phyloP scores from a whole-genome alignment of 2,797 vertebrate species.

The Paguma larvata region DNA sequence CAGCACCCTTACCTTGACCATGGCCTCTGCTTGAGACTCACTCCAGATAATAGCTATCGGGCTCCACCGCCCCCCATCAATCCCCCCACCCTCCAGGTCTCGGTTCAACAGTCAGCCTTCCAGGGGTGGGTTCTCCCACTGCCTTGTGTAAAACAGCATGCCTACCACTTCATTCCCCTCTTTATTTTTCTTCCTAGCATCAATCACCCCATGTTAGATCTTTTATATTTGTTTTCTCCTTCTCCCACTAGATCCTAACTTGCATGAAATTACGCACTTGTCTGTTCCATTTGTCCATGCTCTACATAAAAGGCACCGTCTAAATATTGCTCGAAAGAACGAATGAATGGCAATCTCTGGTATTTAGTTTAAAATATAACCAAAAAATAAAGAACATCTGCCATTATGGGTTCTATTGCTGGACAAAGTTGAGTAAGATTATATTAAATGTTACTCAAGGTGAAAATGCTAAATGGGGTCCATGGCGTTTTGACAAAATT shows the following conservation, averaged over 20 bases:
- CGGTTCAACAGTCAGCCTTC: not conserved
- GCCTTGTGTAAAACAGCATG: not conserved
- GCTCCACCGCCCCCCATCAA: too few species aligned
- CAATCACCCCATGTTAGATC: not conserved
- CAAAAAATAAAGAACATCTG: not conserved
- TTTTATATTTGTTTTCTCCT: not conserved
- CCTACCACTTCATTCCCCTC: not conserved
- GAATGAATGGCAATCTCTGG: slow-evolving; percentile 28
- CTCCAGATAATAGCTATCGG: not conserved
- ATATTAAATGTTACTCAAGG: slow-evolving; percentile 34
- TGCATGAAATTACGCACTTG: not conserved
- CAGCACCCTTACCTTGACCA: too few species aligned
- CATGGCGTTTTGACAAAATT: slow-evolving; percentile 52
- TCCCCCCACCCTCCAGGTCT: not conserved
- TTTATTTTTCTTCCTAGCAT: not conserved
- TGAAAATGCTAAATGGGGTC: slow-evolving; percentile 24
- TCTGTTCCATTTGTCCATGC: not conserved
- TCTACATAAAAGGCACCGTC: not conserved
- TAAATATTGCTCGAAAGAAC: slow-evolving; percentile 21
- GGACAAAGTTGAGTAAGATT: not conserved
- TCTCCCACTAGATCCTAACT: not conserved
- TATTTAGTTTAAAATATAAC: slow-evolving; percentile 23
- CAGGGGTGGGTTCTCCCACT: not conserved
- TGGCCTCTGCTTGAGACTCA: not conserved
- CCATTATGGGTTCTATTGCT: slow-evolving; percentile 29